Evolutionary conservation across 2,797 vertebrate species (phyloP), one percentile per base, ranked within the genome.

Genomic region (Gobio occitaniae): DNA sequence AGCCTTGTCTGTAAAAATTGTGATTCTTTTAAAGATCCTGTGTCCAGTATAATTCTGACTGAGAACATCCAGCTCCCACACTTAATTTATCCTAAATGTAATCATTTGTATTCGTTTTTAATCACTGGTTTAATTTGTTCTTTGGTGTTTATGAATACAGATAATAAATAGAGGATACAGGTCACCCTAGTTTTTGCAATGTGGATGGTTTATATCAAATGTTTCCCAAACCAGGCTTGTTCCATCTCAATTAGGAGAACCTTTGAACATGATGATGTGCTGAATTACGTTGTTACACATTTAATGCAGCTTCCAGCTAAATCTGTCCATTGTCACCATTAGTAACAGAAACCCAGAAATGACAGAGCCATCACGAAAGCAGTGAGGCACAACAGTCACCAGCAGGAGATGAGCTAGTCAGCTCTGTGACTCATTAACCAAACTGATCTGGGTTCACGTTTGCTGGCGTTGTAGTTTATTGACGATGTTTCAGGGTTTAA

Each of bases 401-500:
- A 76, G 16, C 61, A 82, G 78, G 25, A 78, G 66, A 83, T 56
- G 6, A 50, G 44, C 59, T 68, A 36, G 12, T 75, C 29, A 52
- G 44, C 48, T 80, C 6, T 2, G 13, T 81, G 63, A 70, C 61
- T 71, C 52, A 70, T 59, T 70, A 36, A 76, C 29, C n/a, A 68
- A 36, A 52, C 61, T 52, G 52, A 84, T 15, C 36, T 74, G 59
- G 7, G 25, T 50, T 12, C 80, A 44, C 11, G 8, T 63, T 77
- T 47, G 2, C 54, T 41, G 54, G 25, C 6, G 44, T 8, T 71
- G 68, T 63, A 68, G 25, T 66, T 78, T 47, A 79, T 50, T 68
- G 61, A 69, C 36, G 7, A 44, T 16, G 61, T 66, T 66, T 65
- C 19, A n/a, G 12, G 38, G 38, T 79, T 84, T 70, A 36, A 78